Conservation (phyloP, 2,113 vertebrate genomes). For the Progne subis region DNA sequence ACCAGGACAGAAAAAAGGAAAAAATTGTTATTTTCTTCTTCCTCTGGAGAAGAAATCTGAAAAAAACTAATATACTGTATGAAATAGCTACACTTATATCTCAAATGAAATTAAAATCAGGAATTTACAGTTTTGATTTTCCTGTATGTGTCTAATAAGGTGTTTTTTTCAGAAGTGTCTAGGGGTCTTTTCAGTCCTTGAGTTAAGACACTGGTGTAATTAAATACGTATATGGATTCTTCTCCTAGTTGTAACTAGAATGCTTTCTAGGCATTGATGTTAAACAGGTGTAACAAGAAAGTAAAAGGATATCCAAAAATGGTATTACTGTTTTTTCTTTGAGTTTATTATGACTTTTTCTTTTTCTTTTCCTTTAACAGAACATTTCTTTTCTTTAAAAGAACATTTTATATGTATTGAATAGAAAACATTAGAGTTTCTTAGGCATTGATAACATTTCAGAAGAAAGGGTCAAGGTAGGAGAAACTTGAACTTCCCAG, state of each 20-base stretch:
- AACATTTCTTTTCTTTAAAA: not conserved
- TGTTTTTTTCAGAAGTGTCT: not conserved
- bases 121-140: not conserved
- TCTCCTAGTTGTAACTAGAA: not conserved
- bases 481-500: not conserved
- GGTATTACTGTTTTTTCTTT: not conserved
- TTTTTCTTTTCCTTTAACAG: not conserved
- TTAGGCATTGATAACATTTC: not conserved
- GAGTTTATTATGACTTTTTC: not conserved
- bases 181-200: not conserved
- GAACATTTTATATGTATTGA: not conserved
- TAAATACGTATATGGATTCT: not conserved
- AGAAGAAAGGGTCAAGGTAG: not conserved
- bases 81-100: not conserved
- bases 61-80: not conserved
- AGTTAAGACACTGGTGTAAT: not conserved
- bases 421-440: not conserved
- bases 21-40: not conserved
- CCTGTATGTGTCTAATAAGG: not conserved
- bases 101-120: not conserved
- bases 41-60: not conserved
- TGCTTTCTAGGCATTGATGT: not conserved
- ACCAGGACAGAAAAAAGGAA: fast-evolving
- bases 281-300: not conserved
- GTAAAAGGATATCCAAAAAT: not conserved